Percentiles rank a stretch among this genome's conserved stretches.
Conservation (phyloP, 2,113 vertebrate species). For the Rhadina sibilatrix region DNA sequence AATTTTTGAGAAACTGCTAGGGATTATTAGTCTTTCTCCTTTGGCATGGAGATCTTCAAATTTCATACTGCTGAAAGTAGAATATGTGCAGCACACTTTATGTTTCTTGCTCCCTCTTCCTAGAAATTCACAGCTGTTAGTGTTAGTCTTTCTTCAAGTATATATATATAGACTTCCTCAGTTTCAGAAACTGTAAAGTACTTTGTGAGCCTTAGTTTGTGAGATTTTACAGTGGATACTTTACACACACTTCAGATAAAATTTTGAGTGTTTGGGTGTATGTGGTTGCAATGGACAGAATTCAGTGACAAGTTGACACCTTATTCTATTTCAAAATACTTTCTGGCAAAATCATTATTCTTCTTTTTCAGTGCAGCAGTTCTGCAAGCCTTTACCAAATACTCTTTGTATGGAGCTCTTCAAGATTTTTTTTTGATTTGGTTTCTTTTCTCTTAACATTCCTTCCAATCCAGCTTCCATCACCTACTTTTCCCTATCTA, state of each 20-base stretch:
- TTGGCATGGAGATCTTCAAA: not conserved
- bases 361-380: not conserved
- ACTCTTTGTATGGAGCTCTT: not conserved
- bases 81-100: not conserved
- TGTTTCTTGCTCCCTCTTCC: not conserved
- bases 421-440: not conserved
- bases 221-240: not conserved
- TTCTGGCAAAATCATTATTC: not conserved
- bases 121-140: not conserved
- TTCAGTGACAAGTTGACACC: not conserved
- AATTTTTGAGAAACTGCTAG: not conserved
- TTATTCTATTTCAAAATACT: not conserved
- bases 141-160: not conserved
- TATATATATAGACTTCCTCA: not conserved
- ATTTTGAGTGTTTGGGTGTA: not conserved
- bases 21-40: not conserved
- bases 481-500: not conserved
- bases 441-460: not conserved
- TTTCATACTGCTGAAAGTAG: not conserved
- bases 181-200: not conserved
- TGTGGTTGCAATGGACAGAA: not conserved
- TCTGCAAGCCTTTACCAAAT: not conserved
- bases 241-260: not conserved
- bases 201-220: not conserved
- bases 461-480: not conserved